A percentile compares a stretch with the other conserved stretches of the same genome.
phyloP scores from a whole-genome alignment of 2,888 invertebrate species.

The Diadegma fenestrale region DNA sequence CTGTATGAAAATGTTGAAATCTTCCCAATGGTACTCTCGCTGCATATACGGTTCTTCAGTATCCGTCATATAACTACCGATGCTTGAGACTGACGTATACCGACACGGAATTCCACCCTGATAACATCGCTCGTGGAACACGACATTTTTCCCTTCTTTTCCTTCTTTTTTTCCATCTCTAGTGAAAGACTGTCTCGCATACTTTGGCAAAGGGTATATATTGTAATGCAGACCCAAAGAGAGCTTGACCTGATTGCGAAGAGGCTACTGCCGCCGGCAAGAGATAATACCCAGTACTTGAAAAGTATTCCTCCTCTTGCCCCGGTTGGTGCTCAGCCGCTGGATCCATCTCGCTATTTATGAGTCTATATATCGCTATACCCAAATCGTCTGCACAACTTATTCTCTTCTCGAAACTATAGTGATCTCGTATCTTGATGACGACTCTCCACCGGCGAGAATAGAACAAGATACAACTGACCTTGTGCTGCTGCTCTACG shows the following conservation, averaged over 20 bases:
- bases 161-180: constrained; percentile 5
- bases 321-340: constrained; percentile 40
- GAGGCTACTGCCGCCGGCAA: constrained; percentile 55
- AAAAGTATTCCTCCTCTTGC: constrained; percentile 57
- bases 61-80: background rate
- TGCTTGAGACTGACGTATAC: constrained; percentile 14
- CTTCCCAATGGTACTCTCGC: background rate
- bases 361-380: constrained; percentile 14
- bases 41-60: background rate
- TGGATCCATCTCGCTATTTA: background rate
- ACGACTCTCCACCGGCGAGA: constrained; percentile 34
- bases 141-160: background rate
- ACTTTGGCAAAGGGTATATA: constrained; percentile 26
- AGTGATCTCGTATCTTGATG: constrained; percentile 36
- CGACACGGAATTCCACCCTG: constrained; percentile 12
- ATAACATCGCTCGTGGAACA: background rate
- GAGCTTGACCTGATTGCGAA: constrained; percentile 64
- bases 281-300: constrained; percentile 64
- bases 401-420: constrained; percentile 26
- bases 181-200: constrained; percentile 14
- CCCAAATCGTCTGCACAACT: constrained; percentile 23
- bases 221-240: constrained; percentile 49
- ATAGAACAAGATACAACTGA: constrained; percentile 50
- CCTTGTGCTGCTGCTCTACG: too few species aligned
- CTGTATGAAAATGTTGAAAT: constrained; percentile 5